Percentiles rank a stretch among this genome's conserved stretches.
Evolutionary conservation across 2,797 vertebrate species (phyloP).

Genomic region (Diglossa cyanea): DNA sequence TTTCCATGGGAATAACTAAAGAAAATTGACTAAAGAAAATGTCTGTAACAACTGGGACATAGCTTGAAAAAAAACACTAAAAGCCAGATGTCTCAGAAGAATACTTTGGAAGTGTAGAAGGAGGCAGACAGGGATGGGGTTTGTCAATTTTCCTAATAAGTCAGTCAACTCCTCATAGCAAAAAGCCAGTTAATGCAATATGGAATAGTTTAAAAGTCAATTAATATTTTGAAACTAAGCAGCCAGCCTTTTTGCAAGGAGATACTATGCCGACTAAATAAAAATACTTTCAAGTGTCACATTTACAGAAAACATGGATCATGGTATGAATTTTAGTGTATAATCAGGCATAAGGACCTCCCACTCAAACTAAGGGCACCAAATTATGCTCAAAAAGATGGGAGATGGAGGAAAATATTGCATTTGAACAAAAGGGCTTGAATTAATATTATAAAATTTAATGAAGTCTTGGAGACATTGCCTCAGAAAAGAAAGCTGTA

Average conservation of each 20-base stretch:
- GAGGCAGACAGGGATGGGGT: slow-evolving; percentile 48
- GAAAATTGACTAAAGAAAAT: slow-evolving; percentile 65
- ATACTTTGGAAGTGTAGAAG: slow-evolving; percentile 43
- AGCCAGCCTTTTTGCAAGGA: slow-evolving; percentile 74
- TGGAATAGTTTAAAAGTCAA: slow-evolving; percentile 77
- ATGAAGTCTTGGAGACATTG: slow-evolving; percentile 15
- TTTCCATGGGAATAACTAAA: slow-evolving; percentile 70
- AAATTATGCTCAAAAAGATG: not conserved
- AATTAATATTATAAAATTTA: slow-evolving; percentile 29
- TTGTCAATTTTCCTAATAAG: slow-evolving; percentile 73
- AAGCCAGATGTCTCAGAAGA: slow-evolving; percentile 68
- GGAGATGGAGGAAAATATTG: not conserved
- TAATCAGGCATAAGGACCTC: not conserved
- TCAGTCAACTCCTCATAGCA: slow-evolving; percentile 62
- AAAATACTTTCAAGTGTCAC: slow-evolving; percentile 45
- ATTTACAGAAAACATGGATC: slow-evolving; percentile 24
- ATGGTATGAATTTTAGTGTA: not conserved
- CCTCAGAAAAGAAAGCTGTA: slow-evolving; percentile 8
- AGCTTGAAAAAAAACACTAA: slow-evolving; percentile 21
- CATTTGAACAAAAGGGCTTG: not conserved
- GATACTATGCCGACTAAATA: slow-evolving; percentile 45
- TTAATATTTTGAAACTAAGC: slow-evolving; percentile 78
- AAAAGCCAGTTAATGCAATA: slow-evolving; percentile 71
- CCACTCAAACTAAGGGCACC: not conserved
- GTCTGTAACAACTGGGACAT: slow-evolving; percentile 49